phyloP scores from a whole-genome alignment of 2,113 vertebrate species.

The Dendrocopos noguchii region DNA sequence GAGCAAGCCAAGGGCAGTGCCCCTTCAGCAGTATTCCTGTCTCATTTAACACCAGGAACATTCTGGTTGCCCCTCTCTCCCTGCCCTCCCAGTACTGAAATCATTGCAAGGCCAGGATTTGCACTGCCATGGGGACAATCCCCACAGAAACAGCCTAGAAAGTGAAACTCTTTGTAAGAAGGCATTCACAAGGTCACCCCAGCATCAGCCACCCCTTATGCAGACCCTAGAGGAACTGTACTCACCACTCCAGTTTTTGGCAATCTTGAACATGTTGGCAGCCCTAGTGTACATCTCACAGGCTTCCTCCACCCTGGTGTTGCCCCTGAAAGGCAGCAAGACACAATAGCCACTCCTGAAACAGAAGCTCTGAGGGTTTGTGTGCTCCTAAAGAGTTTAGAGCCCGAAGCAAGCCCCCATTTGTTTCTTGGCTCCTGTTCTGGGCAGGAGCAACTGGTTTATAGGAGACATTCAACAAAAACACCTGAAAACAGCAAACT shows the following conservation, averaged over 20 bases:
- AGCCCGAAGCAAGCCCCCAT: not conserved
- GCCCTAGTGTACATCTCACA: slow-evolving; percentile 99
- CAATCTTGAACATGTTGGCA: slow-evolving; percentile 99
- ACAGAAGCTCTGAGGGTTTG: not conserved
- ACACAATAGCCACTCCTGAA: not conserved
- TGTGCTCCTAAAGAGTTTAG: not conserved
- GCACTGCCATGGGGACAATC: not conserved
- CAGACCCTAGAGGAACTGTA: not conserved
- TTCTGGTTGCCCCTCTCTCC: not conserved
- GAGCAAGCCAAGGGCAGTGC: not conserved
- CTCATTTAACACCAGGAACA: not conserved
- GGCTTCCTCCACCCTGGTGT: slow-evolving; percentile 94
- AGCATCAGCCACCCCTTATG: not conserved
- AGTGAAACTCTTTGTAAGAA: no score
- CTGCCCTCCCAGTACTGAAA: not conserved
- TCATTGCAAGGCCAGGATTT: not conserved
- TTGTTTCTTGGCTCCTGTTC: not conserved
- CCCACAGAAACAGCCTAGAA: not conserved
- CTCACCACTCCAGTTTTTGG: slow-evolving; percentile 97
- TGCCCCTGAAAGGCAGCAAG: slow-evolving; percentile 80
- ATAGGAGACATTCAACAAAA: not conserved
- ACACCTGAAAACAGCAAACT: not conserved
- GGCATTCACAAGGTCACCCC: fast-evolving
- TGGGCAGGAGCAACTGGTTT: not conserved
- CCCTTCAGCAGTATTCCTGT: not conserved